Conservation (phyloP, 1,140 invertebrate genomes). For the Drosophila rhopaloa region DNA sequence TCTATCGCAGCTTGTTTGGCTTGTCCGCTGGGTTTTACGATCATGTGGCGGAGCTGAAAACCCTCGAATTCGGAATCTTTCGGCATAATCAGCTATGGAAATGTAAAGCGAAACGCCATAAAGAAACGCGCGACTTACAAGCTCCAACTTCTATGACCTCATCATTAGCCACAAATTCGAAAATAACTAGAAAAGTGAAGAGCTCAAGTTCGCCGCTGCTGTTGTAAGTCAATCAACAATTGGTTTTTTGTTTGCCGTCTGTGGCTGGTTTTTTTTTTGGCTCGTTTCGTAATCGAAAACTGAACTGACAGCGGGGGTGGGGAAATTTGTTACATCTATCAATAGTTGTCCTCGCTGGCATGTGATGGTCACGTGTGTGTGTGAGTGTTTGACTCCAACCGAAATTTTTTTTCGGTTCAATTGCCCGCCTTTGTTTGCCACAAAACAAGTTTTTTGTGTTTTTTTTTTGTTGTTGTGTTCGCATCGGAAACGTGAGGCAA, state of each 20-base stretch:
- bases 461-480: conserved; percentile 22
- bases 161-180: conserved; percentile 50
- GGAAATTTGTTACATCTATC: conserved; percentile 50
- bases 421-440: conserved; percentile 72
- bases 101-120: conserved; percentile 2
- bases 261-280: conserved; percentile 1
- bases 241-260: conserved; percentile 43
- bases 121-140: conserved; percentile 29
- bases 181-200: conserved; percentile 54
- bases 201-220: conserved; percentile 46
- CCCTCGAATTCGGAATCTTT: conserved; percentile 26
- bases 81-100: conserved; percentile 48
- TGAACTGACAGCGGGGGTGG: conserved; percentile 1
- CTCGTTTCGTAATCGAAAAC: conserved; percentile 58
- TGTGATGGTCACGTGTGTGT: conserved; percentile 74
- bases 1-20: conserved; percentile 1
- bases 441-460: conserved; percentile 42
- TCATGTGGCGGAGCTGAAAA: conserved; percentile 3
- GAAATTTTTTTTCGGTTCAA: conserved; percentile 66
- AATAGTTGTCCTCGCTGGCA: conserved; percentile 67
- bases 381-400: conserved; percentile 29
- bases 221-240: conserved; percentile 76
- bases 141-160: conserved; percentile 59
- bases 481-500: conserved; percentile 76
- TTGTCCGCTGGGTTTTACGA: conserved; percentile 25